Conservation (phyloP, 2,797 vertebrate species). For the Anguilla marmorata region DNA sequence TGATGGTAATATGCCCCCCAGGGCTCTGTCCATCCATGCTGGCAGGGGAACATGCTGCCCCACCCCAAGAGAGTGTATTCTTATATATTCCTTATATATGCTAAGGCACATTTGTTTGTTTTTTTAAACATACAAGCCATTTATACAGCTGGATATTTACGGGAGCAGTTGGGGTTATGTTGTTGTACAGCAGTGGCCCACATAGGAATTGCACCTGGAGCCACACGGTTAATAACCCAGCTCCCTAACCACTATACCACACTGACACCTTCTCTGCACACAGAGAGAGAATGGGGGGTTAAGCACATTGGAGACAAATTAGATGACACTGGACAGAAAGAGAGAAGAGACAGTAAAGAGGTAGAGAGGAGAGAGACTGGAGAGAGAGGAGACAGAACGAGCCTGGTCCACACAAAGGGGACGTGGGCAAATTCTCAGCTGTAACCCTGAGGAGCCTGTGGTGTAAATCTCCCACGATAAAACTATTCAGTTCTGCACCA, state of each 20-base stretch:
- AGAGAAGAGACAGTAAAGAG: neutral
- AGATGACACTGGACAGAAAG: neutral
- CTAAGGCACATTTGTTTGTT: too few relatives aligned
- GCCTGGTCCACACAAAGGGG: neutral
- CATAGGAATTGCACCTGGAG: neutral
- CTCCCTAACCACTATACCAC: neutral
- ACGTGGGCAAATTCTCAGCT: neutral
- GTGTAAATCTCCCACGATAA: neutral
- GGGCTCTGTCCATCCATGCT: too few relatives aligned
- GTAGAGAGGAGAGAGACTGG: neutral
- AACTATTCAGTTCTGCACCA: neutral
- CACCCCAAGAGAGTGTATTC: too few relatives aligned
- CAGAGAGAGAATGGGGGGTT: neutral
- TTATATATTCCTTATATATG: too few relatives aligned
- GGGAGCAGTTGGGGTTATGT: neutral
- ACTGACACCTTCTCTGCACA: neutral
- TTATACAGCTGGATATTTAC: neutral
- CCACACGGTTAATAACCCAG: neutral
- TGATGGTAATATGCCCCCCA: too few relatives aligned
- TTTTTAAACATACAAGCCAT: too few relatives aligned
- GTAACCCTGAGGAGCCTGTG: neutral
- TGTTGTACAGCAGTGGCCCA: neutral
- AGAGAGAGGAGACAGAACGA: neutral
- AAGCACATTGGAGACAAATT: neutral
- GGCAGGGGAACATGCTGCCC: too few relatives aligned